These are phyloP conservation scores for Phyllopteryx taeniolatus DNA, from an alignment of 2,113 vertebrate species.

Conservation along the genomic window DNA sequence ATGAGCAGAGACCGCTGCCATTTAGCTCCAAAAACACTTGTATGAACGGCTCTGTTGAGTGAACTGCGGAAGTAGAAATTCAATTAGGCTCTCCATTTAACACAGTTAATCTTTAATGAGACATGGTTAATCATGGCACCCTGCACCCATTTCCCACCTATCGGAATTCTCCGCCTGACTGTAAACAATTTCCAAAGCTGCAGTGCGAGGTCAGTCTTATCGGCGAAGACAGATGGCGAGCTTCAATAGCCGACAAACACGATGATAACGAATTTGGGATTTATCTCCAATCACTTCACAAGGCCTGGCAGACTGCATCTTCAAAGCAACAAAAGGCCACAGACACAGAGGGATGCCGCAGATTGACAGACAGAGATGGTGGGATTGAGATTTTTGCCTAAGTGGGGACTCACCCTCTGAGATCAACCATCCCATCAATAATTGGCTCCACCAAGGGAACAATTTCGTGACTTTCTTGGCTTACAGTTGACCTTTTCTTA, in stretches of 20 bases:
- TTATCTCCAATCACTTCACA: slow-evolving; percentile 70
- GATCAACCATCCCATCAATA: background rate
- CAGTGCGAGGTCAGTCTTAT: slow-evolving; percentile 61
- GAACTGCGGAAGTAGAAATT: slow-evolving; percentile 28
- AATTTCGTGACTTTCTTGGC: background rate
- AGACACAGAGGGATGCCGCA: slow-evolving; percentile 50
- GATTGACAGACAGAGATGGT: slow-evolving; percentile 50
- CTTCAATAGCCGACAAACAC: slow-evolving; percentile 78
- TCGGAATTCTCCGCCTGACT: slow-evolving; percentile 44
- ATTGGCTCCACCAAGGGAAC: background rate
- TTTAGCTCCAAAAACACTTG: background rate
- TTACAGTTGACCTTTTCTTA: background rate
- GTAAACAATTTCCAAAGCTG: slow-evolving; percentile 48
- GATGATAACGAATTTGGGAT: slow-evolving; percentile 72
- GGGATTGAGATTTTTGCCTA: slow-evolving; percentile 28
- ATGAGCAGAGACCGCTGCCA: background rate
- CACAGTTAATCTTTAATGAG: slow-evolving; percentile 63
- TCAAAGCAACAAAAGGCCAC: slow-evolving; percentile 73
- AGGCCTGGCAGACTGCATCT: slow-evolving; percentile 64
- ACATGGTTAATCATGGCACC: slow-evolving; percentile 46
- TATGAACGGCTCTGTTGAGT: background rate
- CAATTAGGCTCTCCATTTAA: slow-evolving; percentile 58
- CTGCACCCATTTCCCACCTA: slow-evolving; percentile 46
- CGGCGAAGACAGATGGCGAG: slow-evolving; percentile 73
- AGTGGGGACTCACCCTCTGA: background rate